Evolutionary conservation across 2,888 invertebrate genomes (phyloP), one percentile per base, ranked within the genome.

Genomic region (Cephus nigrinus): DNA sequence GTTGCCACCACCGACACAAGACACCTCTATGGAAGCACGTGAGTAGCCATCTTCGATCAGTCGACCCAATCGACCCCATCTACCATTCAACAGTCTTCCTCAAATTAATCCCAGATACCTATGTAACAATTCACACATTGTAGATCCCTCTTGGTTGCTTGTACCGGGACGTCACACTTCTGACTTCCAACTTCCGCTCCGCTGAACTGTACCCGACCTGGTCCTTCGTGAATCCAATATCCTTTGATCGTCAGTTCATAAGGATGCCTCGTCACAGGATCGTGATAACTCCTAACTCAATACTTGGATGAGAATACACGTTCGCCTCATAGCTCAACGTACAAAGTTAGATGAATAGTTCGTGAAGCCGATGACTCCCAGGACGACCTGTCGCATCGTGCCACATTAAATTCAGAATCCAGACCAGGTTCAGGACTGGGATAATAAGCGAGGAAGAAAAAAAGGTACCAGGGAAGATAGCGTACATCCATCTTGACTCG

Each of bases 1-100:
- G 81, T 83, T 86, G 82, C 87, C 89, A 82, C 82, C 89, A 82
- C 86, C 88, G 80, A 86, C 87, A 81, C 88, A 85, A 85, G 86
- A 87, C 83, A 88, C 88, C 86, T 88, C 89, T 90, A 90, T 90
- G 90, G 90, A 89, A 89, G 86, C 89, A 88, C 86, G 90, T 90
- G 82, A 89, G 90, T 90, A 32, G 4, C n/a, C 55, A 55, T 55
- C 23, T 55, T 55, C 23, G 55, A 55, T 55, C 55, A 55, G 23
- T 55, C 55, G 9, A 23, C 12, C 40, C 12, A 4, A 32, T 32
- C 32, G 4, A 32, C 11, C 34, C 12, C 23, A 55, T 23, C 55
- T 55, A 2, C 23, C 9, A 5, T 23, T 15, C 5, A 2, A 23
- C 1, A 1, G 23, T 23, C 23, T 23, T 5, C 23, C 55, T 55